Evolutionary conservation across 2,888 invertebrate genomes (phyloP).

Genomic region (Quadriops clusia): DNA sequence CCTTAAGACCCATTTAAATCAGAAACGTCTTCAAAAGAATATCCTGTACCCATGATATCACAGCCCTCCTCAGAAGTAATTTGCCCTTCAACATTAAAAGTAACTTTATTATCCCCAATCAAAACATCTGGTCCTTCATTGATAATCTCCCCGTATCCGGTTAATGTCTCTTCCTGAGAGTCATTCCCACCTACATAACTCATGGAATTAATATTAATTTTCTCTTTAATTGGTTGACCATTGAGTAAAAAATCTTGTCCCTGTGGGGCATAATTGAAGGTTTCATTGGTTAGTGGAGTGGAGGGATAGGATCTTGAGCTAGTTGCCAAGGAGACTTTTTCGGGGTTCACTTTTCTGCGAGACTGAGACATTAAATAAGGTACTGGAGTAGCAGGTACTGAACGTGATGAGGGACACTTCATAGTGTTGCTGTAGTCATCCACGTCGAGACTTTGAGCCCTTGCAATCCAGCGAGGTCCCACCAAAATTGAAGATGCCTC

Average conservation of each 20-base stretch:
- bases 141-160: too few species aligned
- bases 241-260: slow-evolving; percentile 34
- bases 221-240: slow-evolving; percentile 32
- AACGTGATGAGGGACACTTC: slow-evolving; percentile 43
- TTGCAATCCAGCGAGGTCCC: too few species aligned
- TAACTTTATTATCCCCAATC: too few species aligned
- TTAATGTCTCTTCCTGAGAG: slow-evolving; percentile 6
- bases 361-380: slow-evolving; percentile 39
- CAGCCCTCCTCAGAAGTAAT: too few species aligned
- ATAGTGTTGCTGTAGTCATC: slow-evolving; percentile 16
- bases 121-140: too few species aligned
- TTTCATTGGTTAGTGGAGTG: slow-evolving; percentile 45
- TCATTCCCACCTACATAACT: too few species aligned
- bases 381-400: slow-evolving; percentile 57
- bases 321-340: too few species aligned
- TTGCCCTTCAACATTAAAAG: too few species aligned
- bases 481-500: slow-evolving; percentile 6
- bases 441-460: slow-evolving; percentile 22
- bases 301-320: slow-evolving; percentile 63
- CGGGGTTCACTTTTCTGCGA: slow-evolving; percentile 6
- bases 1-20: too few species aligned
- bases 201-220: too few species aligned
- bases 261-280: slow-evolving; percentile 30
- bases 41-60: too few species aligned
- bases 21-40: too few species aligned